These are phyloP conservation scores for Lacerta viridis DNA, from an alignment of 2,797 vertebrate species.

Conservation along the genomic window DNA sequence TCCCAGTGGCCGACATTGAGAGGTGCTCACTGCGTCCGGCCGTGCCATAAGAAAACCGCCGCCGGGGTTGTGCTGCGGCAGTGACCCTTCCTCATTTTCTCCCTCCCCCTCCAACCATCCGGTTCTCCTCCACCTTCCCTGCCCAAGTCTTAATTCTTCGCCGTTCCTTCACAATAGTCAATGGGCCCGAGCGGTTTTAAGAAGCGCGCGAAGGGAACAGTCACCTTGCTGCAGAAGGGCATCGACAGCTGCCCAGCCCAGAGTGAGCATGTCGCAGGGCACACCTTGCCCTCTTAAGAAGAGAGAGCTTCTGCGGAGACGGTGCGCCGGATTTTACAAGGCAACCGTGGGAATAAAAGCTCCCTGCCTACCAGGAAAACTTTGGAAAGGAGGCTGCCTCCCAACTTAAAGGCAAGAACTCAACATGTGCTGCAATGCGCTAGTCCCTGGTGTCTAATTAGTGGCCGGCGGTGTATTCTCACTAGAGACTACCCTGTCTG, in stretches of 20 bases:
- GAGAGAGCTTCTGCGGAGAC: background rate
- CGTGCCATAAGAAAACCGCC: too few relatives aligned
- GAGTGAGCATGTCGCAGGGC: rapidly evolving
- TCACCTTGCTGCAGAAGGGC: background rate
- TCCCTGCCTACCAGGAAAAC: background rate
- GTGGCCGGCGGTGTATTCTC: background rate
- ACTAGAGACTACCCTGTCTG: background rate
- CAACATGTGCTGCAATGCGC: rapidly evolving
- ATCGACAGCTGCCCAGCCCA: background rate
- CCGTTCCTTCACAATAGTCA: too few relatives aligned
- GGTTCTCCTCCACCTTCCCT: background rate
- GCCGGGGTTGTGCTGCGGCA: too few relatives aligned
- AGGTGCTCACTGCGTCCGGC: too few relatives aligned
- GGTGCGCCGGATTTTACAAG: background rate
- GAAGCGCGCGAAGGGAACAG: background rate
- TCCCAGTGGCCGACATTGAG: too few relatives aligned
- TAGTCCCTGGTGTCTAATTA: background rate
- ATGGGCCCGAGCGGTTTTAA: too few relatives aligned
- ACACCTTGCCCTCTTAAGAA: background rate
- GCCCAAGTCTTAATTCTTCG: background rate
- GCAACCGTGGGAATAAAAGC: background rate
- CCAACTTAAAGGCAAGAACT: background rate
- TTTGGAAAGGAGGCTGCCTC: background rate
- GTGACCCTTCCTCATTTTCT: background rate
- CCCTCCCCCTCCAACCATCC: background rate